phyloP scores from a whole-genome alignment of 2,113 vertebrate species.

The Dasypus novemcinctus region DNA sequence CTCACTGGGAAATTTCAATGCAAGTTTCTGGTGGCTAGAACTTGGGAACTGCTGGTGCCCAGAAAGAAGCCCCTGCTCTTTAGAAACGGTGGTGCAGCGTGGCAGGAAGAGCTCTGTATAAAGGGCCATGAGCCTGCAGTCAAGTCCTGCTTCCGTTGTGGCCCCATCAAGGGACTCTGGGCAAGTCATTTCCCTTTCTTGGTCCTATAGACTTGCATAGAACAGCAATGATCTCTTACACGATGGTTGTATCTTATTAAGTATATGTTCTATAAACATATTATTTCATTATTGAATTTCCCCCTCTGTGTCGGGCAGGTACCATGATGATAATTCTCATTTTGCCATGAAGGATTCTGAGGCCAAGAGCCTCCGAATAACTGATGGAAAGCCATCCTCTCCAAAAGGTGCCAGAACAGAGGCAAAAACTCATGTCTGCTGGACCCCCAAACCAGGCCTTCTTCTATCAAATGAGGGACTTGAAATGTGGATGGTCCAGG shows the following conservation, averaged over 20 bases:
- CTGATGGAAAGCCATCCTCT: not conserved
- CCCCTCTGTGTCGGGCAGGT: not conserved
- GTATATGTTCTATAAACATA: no score
- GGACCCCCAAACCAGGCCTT: not conserved
- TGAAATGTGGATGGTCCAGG: not conserved
- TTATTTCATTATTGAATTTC: not conserved
- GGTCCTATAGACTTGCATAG: not conserved
- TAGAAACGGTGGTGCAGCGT: rapidly evolving
- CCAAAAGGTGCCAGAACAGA: not conserved
- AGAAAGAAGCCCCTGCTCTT: not conserved
- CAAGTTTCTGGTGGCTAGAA: not conserved
- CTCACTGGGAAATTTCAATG: not conserved
- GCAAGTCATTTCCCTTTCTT: not conserved
- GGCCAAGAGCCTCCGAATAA: not conserved
- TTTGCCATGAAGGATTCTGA: not conserved
- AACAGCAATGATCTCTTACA: rapidly evolving
- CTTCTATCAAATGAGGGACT: not conserved
- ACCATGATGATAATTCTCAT: not conserved
- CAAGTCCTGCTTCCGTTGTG: not conserved
- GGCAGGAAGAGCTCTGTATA: rapidly evolving
- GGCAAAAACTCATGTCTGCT: not conserved
- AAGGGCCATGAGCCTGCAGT: not conserved
- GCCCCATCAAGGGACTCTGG: rapidly evolving
- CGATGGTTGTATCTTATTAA: no score
- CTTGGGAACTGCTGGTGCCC: not conserved